Conservation (phyloP, 1,140 invertebrate genomes). For the Cyphomyrmex costatus region DNA sequence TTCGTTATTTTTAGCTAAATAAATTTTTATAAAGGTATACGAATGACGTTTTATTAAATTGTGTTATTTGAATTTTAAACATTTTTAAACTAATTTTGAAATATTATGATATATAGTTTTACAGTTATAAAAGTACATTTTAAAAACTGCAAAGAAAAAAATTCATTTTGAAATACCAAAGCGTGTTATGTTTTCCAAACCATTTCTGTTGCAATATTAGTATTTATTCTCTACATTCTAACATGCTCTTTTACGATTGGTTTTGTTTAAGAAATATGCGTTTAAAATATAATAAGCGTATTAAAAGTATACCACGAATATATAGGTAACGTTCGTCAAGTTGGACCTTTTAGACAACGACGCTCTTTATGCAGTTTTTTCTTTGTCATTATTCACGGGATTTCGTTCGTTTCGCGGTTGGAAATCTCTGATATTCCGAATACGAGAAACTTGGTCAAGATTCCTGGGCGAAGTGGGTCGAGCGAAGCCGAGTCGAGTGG, state of each 20-base stretch:
- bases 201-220: background rate
- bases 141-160: background rate
- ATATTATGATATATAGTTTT: background rate
- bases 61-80: background rate
- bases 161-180: background rate
- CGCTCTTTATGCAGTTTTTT: conserved; percentile 30
- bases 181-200: background rate
- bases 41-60: background rate
- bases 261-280: background rate
- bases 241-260: background rate
- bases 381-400: conserved; percentile 43
- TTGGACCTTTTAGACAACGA: conserved; percentile 4
- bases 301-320: background rate
- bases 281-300: background rate
- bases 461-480: conserved; percentile 64
- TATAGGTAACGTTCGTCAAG: conserved; percentile 3
- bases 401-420: conserved; percentile 7
- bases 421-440: conserved; percentile 25
- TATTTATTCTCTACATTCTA: background rate
- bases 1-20: conserved; percentile 34
- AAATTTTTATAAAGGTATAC: conserved; percentile 4
- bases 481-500: background rate
- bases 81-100: conserved; percentile 10
- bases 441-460: conserved; percentile 67
- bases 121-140: background rate